phyloP scores from a whole-genome alignment of 2,888 invertebrate genomes.

The Oscheius sp. region DNA sequence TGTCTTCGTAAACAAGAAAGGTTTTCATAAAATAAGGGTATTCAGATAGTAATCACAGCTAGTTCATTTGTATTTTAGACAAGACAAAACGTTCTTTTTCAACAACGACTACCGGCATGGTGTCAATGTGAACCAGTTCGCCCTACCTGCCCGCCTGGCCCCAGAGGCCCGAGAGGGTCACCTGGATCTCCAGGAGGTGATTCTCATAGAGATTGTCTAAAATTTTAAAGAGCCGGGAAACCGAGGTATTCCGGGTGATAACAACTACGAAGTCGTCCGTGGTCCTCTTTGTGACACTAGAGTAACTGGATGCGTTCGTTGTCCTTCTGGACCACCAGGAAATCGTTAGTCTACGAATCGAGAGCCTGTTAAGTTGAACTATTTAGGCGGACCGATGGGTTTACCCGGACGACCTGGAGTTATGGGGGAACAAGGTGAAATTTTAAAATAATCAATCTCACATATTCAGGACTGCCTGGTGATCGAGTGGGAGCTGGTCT shows the following conservation, averaged over 20 bases:
- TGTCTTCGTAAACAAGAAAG: conserved; percentile 31
- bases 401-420: conserved; percentile 18
- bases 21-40: conserved; percentile 6
- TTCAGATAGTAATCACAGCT: not conserved
- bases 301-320: conserved; percentile 41
- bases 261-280: conserved; percentile 23
- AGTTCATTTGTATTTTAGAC: conserved; percentile 14
- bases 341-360: not conserved
- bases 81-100: conserved; percentile 31
- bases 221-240: conserved; percentile 24
- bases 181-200: conserved; percentile 37
- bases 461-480: conserved; percentile 16
- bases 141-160: conserved; percentile 47
- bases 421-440: conserved; percentile 38
- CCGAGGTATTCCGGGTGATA: conserved; percentile 12
- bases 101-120: conserved; percentile 41
- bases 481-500: conserved; percentile 2
- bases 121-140: conserved; percentile 47
- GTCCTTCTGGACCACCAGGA: conserved; percentile 50
- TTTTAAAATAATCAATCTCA: not conserved
- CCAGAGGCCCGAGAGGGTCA: conserved; percentile 44
- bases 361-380: no score
- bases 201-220: not conserved
- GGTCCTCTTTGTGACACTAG: conserved; percentile 15
- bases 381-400: conserved; percentile 38